Base-by-base conservation (phyloP, 2,797 vertebrate species). In the Platyrinchus mystaceus region DNA sequence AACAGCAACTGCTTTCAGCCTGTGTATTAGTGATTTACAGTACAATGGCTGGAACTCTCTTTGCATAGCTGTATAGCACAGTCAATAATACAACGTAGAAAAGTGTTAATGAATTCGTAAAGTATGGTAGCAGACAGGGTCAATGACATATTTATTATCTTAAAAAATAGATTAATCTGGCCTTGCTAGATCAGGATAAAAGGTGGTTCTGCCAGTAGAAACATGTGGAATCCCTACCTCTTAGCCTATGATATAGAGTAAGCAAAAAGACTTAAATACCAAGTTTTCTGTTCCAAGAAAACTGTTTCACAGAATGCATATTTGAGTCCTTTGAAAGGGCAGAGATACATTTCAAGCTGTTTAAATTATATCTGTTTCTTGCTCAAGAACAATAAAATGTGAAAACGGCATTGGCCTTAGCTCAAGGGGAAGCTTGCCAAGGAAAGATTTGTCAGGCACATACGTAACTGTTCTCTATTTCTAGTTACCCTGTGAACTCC, bases 181-280 rank as follows among this genome's bases (percentile, higher is more conserved):
- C 78, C 82, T 94, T 89, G 64, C 81, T 87, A 82, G 91, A 95
- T 67, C 49, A 94, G 94, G 41, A 87, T 82, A 93, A 96, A 97
- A 95, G 32, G 67, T 69, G 75, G 26, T 56, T 96, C 89, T 94
- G 55, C 75, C 84, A 90, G 75, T 32, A 92, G 92, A 71, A 81
- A 91, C 60, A 55, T 4, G 16, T 60, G 71, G 89, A 91, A 90
- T 66, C 36, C 71, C 62, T 84, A 30, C 37, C 44, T 69, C 52
- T 70, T 90, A 74, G 24, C n/a, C 84, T 55, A 12, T 23, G 41
- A 84, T 27, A 84, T 0, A 67, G 19, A 39, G 13, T 52, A 81
- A 92, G 75, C 41, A 93, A 63, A 75, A 63, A 39, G n/a, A 70
- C 34, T 82, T 55, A 79, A 89, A 94, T 50, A 71, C 10, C 37